A percentile compares a stretch with the other conserved stretches of the same genome.
phyloP scores from a whole-genome alignment of 2,888 invertebrate species.

The Pachymerium ferrugineum region DNA sequence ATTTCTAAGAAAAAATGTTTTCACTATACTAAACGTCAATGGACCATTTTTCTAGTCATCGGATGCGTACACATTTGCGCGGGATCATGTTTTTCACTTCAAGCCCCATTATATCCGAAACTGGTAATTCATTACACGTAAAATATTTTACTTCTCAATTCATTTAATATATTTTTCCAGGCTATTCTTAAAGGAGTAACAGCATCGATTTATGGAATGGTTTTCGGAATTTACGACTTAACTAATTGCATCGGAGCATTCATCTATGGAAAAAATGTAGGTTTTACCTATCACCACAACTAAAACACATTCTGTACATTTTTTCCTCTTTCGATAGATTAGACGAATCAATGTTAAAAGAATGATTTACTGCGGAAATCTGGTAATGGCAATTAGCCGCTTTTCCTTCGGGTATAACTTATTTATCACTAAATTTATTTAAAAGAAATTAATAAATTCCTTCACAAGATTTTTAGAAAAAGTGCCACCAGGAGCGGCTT shows the following conservation, averaged over 20 bases:
- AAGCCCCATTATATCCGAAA: background rate
- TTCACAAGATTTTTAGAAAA: constrained; percentile 30
- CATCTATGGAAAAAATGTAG: constrained; percentile 52
- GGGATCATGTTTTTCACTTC: too few species aligned
- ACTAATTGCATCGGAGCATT: constrained; percentile 76
- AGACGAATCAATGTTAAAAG: constrained; percentile 71
- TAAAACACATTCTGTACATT: too few species aligned
- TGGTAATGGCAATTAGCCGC: constrained; percentile 74
- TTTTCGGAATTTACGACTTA: constrained; percentile 80
- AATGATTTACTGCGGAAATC: constrained; percentile 75
- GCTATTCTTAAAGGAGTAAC: constrained; percentile 75
- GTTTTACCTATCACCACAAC: too few species aligned
- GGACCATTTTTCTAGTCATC: too few species aligned
- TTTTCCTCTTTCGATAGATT: constrained; percentile 55
- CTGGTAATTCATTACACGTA: background rate
- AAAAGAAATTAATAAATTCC: too few species aligned
- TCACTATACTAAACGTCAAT: too few species aligned
- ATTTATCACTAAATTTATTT: too few species aligned
- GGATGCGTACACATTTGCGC: too few species aligned
- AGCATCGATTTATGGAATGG: constrained; percentile 75
- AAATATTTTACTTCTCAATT: background rate
- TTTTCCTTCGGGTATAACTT: constrained; percentile 75
- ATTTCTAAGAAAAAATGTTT: too few species aligned
- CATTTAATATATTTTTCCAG: constrained; percentile 48
- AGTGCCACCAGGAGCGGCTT: constrained; percentile 55